Conservation (phyloP, 2,797 vertebrate genomes). For the Salarias fasciatus region DNA sequence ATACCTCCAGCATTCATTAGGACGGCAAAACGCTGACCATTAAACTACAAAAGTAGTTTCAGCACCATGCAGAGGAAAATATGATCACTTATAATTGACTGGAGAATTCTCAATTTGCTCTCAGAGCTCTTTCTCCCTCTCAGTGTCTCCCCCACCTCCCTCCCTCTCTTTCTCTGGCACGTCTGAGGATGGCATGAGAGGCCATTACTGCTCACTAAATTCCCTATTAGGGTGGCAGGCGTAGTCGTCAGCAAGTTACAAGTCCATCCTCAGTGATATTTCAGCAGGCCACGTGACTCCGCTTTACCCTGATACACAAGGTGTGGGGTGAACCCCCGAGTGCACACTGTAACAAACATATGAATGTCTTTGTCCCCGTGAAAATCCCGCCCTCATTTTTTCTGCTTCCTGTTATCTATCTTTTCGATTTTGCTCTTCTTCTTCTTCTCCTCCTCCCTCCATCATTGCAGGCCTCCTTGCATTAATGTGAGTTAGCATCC, state of each 20-base stretch:
- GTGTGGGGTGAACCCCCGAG: conserved; percentile 14
- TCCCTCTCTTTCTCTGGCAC: conserved; percentile 44
- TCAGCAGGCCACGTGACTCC: conserved; percentile 28
- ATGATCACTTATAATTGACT: conserved; percentile 81
- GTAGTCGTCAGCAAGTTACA: conserved; percentile 58
- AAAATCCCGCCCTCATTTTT: conserved; percentile 38
- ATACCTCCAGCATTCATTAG: conserved; percentile 73
- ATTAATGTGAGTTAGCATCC: conserved; percentile 73
- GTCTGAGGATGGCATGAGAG: conserved; percentile 58
- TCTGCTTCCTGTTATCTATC: conserved; percentile 44
- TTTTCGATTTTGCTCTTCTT: conserved; percentile 33
- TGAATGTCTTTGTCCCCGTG: conserved; percentile 18
- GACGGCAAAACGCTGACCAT: conserved; percentile 54
- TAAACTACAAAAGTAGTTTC: conserved; percentile 66
- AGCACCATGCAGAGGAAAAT: conserved; percentile 65
- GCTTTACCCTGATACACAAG: conserved; percentile 30
- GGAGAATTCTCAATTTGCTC: conserved; percentile 76
- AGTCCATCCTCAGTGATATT: conserved; percentile 35
- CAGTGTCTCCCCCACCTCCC: conserved; percentile 13
- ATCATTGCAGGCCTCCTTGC: conserved; percentile 39
- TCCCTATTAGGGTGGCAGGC: conserved; percentile 59
- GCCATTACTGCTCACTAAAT: conserved; percentile 71
- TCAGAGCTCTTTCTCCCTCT: conserved; percentile 35
- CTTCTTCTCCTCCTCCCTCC: conserved; percentile 27
- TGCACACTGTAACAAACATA: conserved; percentile 3